Conservation (phyloP, 2,888 invertebrate species). For the Eupithecia dodoneata region DNA sequence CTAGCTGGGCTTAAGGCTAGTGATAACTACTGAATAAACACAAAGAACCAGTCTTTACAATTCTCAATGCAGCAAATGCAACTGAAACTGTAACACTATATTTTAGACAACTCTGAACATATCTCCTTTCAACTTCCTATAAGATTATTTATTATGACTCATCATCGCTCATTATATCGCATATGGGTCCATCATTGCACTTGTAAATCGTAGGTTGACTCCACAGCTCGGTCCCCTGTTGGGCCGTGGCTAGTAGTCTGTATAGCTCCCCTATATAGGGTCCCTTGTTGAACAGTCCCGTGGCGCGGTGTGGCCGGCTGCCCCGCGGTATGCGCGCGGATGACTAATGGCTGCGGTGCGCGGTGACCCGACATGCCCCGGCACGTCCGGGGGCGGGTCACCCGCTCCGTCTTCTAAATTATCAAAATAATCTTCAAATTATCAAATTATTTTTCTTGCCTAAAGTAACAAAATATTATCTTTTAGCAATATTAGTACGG, state of each 20-base stretch:
- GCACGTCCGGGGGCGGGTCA: too few species aligned
- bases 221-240: not conserved
- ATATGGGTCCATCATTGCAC: not conserved
- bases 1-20: not conserved
- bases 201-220: not conserved
- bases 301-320: not conserved
- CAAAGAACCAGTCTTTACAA: not conserved
- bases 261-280: too few species aligned
- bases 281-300: not conserved
- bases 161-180: not conserved
- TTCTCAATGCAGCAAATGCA: too few species aligned
- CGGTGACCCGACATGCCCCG: not conserved
- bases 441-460: too few species aligned
- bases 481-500: too few species aligned
- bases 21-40: not conserved
- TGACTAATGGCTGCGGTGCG: conserved; percentile 19
- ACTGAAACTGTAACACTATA: too few species aligned
- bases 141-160: not conserved
- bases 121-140: not conserved
- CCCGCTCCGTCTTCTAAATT: too few species aligned
- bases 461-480: too few species aligned
- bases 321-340: conserved; percentile 14
- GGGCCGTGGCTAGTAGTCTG: too few species aligned
- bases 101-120: too few species aligned
- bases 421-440: too few species aligned